Conservation (phyloP, 2,797 vertebrate genomes). For the Muscicapa striata region DNA sequence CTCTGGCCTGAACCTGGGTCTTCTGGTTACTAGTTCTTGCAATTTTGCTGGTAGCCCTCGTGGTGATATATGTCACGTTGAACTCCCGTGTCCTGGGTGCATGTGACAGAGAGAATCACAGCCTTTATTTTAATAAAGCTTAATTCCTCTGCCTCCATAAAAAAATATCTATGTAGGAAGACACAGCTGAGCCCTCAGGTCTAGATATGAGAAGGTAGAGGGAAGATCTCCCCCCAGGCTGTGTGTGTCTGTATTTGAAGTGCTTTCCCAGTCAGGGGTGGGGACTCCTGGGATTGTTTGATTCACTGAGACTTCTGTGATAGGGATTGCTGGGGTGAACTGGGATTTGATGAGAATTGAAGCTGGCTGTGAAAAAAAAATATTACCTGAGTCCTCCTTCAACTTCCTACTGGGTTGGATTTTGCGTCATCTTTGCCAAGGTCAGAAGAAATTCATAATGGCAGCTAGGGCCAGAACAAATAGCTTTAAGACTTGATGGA, state of each 20-base stretch:
- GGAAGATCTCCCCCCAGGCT: neutral
- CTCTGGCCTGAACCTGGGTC: neutral
- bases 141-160: conserved; percentile 3
- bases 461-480: neutral
- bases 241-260: neutral
- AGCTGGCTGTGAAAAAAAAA: neutral
- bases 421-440: neutral
- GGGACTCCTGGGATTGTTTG: neutral
- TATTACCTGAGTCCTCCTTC: neutral
- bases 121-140: conserved; percentile 16
- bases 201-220: neutral
- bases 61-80: conserved; percentile 34
- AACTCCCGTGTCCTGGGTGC: neutral
- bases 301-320: neutral
- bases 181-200: conserved; percentile 4
- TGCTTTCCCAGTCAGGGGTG: neutral
- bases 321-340: neutral
- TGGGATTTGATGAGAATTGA: neutral
- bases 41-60: conserved; percentile 27
- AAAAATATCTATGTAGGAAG: neutral
- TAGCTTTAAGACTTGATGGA: neutral
- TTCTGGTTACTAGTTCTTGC: neutral
- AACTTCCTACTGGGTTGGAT: neutral
- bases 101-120: conserved; percentile 47
- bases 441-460: neutral